Evolutionary conservation across 2,888 invertebrate species (phyloP).

Genomic region (Bembecia ichneumoniformis): DNA sequence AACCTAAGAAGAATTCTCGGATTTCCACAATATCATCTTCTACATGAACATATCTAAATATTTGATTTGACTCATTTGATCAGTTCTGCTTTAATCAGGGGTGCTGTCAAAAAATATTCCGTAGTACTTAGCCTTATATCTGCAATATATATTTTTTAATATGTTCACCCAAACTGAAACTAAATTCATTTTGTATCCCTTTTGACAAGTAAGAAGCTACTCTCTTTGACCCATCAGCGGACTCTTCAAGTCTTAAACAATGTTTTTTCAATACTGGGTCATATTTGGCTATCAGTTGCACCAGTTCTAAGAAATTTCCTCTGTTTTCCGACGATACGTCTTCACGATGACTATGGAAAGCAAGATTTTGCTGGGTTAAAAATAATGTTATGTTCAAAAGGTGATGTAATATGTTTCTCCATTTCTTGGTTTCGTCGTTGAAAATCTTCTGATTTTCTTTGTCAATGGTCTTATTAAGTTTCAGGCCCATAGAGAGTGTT

Average conservation of each 20-base stretch:
- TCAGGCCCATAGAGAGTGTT: too few species aligned
- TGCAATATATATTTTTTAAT: too few species aligned
- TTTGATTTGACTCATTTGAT: constrained; percentile 4
- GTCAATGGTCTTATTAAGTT: too few species aligned
- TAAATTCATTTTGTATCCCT: constrained; percentile 5
- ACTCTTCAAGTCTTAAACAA: constrained; percentile 5
- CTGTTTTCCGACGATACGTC: background rate
- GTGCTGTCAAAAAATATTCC: too few species aligned
- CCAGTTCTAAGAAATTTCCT: constrained; percentile 7
- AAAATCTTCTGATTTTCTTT: background rate
- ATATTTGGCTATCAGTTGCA: constrained; percentile 7
- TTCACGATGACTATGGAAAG: constrained; percentile 2
- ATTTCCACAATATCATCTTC: constrained; percentile 3
- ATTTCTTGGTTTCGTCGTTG: background rate
- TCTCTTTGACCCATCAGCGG: constrained; percentile 5
- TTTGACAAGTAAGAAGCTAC: constrained; percentile 3
- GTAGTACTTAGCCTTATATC: too few species aligned
- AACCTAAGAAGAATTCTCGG: constrained; percentile 1
- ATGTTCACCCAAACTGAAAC: constrained; percentile 2
- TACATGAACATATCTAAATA: constrained; percentile 4
- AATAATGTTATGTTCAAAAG: constrained; percentile 5
- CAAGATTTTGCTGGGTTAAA: constrained; percentile 3
- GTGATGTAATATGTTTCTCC: constrained; percentile 4
- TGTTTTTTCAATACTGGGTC: constrained; percentile 6
- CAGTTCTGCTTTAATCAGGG: too few species aligned